Evolutionary conservation across 1,140 invertebrate genomes (phyloP).

Genomic region (Tetraneura akinire): DNA sequence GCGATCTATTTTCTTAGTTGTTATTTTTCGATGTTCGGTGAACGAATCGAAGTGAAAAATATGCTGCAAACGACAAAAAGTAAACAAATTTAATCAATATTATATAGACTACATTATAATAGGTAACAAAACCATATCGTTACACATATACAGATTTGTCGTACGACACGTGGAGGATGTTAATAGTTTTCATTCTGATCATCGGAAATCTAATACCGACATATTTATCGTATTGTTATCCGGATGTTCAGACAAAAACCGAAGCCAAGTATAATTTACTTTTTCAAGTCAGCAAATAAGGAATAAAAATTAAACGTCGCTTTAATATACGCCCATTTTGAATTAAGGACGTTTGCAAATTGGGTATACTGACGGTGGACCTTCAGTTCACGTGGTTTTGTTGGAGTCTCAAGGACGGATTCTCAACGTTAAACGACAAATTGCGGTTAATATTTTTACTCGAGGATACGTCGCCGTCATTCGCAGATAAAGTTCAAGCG

Average conservation of each 20-base stretch:
- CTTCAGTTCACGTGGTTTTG: slow-evolving; percentile 37
- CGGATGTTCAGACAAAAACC: neutral
- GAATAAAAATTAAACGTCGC: neutral
- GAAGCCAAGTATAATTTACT: neutral
- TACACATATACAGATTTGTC: neutral
- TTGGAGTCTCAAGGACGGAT: slow-evolving; percentile 7
- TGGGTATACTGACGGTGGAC: slow-evolving; percentile 16
- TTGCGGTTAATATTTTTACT: neutral
- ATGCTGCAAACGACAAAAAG: neutral
- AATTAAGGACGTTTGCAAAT: slow-evolving; percentile 40
- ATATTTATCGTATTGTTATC: neutral
- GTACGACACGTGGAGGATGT: neutral
- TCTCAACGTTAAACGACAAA: neutral
- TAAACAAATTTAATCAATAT: too few species aligned
- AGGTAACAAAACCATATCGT: too few species aligned
- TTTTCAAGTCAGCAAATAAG: neutral
- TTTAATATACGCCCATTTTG: neutral
- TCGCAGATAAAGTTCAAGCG: neutral
- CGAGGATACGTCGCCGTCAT: neutral
- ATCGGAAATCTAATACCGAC: neutral
- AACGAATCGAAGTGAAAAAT: neutral
- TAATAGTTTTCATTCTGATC: neutral
- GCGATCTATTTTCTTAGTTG: neutral
- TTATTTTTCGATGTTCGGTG: neutral
- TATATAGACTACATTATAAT: too few species aligned